Evolutionary conservation across 1,140 invertebrate species (phyloP), one percentile per base, ranked within the genome.

Genomic region (Rhyzopertha dominica): DNA sequence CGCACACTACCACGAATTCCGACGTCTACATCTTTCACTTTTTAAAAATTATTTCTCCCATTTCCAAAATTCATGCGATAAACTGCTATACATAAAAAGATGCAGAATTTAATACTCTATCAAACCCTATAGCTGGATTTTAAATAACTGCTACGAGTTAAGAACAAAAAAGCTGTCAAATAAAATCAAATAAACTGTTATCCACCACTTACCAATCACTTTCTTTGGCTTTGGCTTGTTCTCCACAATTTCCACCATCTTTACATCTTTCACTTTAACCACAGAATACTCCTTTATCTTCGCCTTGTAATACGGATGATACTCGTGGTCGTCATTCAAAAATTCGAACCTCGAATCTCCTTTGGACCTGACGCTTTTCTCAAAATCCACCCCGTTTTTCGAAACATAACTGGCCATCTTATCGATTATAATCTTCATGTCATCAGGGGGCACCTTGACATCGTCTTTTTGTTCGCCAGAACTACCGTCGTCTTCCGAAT

Each of bases 391-490:
- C 0, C 94, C 95, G 71, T 97, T 97, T 58, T 93, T 93, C 0
- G 86, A 84, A 0, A 97, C 93, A 63, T 97, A 97, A 43, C 82
- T 83, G 1, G 93, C 92, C 82, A 97, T 95, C 72, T 95, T 95
- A 65, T 96, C 91, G 35, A 98, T 90, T 5, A 97, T 86, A 26
- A 87, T 76, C 61, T 88, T 82, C 4, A 90, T 70, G 42, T 91
- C 88, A 7, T 82, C 80, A 0, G 89, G 82, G 12, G 88, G 86
- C 5, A 78, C 69, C 13, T 76, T 70, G 5, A 17, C 35, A 5
- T 43, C 22, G 18, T 48, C 26, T 19, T 9, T 16, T 13, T 49
- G 51, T 22, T 54, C 37, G 9, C 43, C 43, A 4, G 56, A 46
- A 16, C 63, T 63, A 12, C 38, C 19, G 17, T 69, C 64, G 14